Conservation (phyloP, 2,888 invertebrate species). For the Mesorhabditis belari region DNA sequence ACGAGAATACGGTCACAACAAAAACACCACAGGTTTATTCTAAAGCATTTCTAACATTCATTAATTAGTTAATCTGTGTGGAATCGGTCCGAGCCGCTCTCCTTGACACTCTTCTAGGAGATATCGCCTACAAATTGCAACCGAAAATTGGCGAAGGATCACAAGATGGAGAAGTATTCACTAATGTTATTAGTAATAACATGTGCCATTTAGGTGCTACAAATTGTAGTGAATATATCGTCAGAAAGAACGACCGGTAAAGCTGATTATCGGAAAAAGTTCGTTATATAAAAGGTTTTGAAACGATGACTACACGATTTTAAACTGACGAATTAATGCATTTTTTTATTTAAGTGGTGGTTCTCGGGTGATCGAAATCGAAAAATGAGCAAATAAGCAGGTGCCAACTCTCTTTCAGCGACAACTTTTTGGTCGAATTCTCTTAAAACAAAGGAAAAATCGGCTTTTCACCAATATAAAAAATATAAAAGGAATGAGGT, state of each 20-base stretch:
- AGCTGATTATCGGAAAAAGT: constrained; percentile 22
- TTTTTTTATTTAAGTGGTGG: constrained; percentile 12
- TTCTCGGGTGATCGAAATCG: constrained; percentile 20
- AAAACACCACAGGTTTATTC: constrained; percentile 13
- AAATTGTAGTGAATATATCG: constrained; percentile 38
- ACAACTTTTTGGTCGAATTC: constrained; percentile 25
- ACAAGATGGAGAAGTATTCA: constrained; percentile 25
- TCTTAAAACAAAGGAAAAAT: constrained; percentile 29
- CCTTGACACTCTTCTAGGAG: constrained; percentile 68
- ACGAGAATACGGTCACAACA: constrained; percentile 18
- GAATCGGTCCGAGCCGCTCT: constrained; percentile 75
- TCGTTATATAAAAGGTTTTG: background rate
- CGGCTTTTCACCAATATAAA: too few relatives aligned
- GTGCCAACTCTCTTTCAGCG: constrained; percentile 33
- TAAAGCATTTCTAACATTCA: background rate
- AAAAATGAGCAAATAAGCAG: constrained; percentile 30
- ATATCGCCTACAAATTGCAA: constrained; percentile 68
- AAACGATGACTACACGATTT: too few relatives aligned
- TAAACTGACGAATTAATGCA: too few relatives aligned
- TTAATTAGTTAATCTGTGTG: constrained; percentile 40
- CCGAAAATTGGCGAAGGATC: constrained; percentile 49
- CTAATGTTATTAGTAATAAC: background rate
- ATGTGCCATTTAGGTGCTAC: constrained; percentile 12
- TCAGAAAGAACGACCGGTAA: constrained; percentile 37
- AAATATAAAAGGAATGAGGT: too few relatives aligned